phyloP scores from a whole-genome alignment of 2,888 invertebrate genomes.

The Chrysina gloriosa region DNA sequence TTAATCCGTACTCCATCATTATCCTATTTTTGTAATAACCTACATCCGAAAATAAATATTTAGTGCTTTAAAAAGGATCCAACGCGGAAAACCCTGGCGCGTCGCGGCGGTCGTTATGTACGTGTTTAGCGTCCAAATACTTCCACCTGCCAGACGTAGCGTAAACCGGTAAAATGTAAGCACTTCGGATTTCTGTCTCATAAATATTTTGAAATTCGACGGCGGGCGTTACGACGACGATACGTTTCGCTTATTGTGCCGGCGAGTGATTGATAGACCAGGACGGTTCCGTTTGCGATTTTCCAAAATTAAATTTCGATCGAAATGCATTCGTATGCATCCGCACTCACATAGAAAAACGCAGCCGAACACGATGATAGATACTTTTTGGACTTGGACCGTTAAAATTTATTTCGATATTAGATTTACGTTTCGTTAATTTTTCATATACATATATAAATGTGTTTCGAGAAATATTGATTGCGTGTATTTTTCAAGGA shows the following conservation, averaged over 20 bases:
- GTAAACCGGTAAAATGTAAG: background rate
- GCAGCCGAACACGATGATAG: too few species aligned
- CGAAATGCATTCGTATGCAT: too few species aligned
- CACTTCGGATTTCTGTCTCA: background rate
- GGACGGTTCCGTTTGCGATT: background rate
- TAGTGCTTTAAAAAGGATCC: background rate
- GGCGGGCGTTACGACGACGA: too few species aligned
- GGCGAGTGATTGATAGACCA: conserved; percentile 1
- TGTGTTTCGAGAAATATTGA: too few species aligned
- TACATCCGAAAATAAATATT: conserved; percentile 7
- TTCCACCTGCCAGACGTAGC: background rate
- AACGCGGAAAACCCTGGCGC: background rate
- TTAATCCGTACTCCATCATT: background rate
- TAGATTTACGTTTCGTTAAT: too few species aligned
- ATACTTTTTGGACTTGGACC: too few species aligned
- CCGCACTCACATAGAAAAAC: too few species aligned
- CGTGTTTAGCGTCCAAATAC: background rate
- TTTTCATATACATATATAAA: too few species aligned
- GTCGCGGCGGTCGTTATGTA: too few species aligned
- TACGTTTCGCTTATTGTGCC: background rate
- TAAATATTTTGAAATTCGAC: background rate
- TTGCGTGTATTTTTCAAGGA: too few species aligned
- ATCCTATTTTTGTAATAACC: conserved; percentile 17
- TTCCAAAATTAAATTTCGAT: background rate
- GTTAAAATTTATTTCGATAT: too few species aligned